Percentiles rank a stretch among this genome's conserved stretches.
These are phyloP conservation scores for Proterorhinus semilunaris DNA, from an alignment of 2,113 vertebrate genomes.

Conservation along the genomic window DNA sequence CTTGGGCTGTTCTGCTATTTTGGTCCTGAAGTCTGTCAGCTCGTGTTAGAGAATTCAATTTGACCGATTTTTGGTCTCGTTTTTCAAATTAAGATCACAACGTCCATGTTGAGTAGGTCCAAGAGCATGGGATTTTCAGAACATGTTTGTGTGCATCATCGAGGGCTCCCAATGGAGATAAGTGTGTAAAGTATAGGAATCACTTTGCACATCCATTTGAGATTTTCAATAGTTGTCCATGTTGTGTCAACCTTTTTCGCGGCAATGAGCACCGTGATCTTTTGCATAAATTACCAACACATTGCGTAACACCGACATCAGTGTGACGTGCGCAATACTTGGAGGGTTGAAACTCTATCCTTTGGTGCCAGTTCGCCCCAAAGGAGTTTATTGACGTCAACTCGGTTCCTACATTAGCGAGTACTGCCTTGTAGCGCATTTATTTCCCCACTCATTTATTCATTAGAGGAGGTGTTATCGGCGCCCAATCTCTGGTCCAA, in stretches of 20 bases:
- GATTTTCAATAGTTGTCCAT: no score
- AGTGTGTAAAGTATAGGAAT: no score
- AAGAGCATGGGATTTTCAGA: neutral
- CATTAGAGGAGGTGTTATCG: conserved; percentile 62
- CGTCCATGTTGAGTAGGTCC: no score
- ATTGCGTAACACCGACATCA: neutral
- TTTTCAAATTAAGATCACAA: no score
- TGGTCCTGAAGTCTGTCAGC: no score
- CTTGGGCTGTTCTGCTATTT: neutral
- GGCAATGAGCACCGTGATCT: neutral
- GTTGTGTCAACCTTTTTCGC: no score
- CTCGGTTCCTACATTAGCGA: conserved; percentile 20
- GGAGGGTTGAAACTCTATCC: neutral
- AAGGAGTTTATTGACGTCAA: conserved; percentile 22
- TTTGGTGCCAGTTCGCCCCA: conserved; percentile 9
- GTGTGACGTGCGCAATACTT: neutral
- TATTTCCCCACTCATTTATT: conserved; percentile 70
- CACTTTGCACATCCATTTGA: no score
- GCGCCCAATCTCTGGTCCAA: conserved; percentile 59
- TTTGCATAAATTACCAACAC: neutral
- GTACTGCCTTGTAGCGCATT: conserved; percentile 46
- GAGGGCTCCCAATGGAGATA: no score
- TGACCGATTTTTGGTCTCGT: no score
- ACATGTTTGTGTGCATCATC: no score
- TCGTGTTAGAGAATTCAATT: no score